Evolutionary conservation across 2,888 invertebrate species (phyloP).

Genomic region (Caenorhabditis doughertyi): DNA sequence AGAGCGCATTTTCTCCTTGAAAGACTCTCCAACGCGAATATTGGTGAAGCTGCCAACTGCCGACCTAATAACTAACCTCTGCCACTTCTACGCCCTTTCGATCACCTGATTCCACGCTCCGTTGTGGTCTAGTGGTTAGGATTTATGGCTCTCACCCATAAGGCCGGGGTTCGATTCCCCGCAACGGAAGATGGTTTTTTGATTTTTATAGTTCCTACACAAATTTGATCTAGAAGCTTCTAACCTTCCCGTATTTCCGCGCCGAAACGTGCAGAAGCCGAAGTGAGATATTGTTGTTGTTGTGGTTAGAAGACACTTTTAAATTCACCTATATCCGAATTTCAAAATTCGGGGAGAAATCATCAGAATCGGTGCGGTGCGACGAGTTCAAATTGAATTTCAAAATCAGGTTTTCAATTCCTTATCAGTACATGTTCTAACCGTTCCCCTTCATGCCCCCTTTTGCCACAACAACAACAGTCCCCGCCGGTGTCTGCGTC

Average conservation of each 20-base stretch:
- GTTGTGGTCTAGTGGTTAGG: conserved; percentile 72
- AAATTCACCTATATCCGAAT: conserved; percentile 6
- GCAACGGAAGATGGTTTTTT: conserved; percentile 55
- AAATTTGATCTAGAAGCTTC: no score
- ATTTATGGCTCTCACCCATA: conserved; percentile 73
- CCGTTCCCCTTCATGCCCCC: not conserved
- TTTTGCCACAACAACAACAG: conserved; percentile 25
- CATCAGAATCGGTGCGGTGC: no score
- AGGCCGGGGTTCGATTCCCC: conserved; percentile 72
- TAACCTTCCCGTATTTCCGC: not conserved
- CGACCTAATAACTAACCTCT: not conserved
- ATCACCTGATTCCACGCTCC: conserved; percentile 7
- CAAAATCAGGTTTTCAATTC: conserved; percentile 19
- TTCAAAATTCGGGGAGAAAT: not conserved
- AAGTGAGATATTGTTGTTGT: conserved; percentile 17
- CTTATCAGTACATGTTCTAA: conserved; percentile 4
- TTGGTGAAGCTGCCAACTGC: not conserved
- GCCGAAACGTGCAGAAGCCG: not conserved
- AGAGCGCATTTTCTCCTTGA: not conserved
- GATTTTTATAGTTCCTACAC: not conserved
- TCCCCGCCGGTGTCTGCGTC: conserved; percentile 24
- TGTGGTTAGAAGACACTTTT: conserved; percentile 2
- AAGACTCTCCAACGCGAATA: not conserved
- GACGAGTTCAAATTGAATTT: conserved; percentile 7
- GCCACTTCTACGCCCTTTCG: not conserved